Evolutionary conservation across 1,140 invertebrate genomes (phyloP).

Genomic region (Arctopsyche grandis): DNA sequence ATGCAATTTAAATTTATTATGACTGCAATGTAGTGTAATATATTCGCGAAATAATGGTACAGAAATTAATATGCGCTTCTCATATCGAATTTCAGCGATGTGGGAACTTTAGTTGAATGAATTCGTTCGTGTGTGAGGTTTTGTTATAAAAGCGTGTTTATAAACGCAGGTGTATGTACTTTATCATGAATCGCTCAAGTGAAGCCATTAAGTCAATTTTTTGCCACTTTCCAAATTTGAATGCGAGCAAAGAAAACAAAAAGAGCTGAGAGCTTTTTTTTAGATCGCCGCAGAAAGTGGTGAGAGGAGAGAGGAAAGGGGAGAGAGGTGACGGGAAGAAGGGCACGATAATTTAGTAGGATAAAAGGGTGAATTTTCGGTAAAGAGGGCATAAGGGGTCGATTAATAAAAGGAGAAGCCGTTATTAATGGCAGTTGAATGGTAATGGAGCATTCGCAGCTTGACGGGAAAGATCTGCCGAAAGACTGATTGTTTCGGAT

Average conservation of each 20-base stretch:
- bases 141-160: too few species aligned
- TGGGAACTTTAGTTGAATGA: too few species aligned
- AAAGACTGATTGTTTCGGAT: slow-evolving; percentile 29
- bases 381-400: slow-evolving; percentile 12
- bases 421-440: slow-evolving; percentile 25
- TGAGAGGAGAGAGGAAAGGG: background rate
- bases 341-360: background rate
- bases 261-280: background rate
- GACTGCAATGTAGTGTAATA: too few species aligned
- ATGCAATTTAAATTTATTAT: too few species aligned
- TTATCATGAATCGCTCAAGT: too few species aligned
- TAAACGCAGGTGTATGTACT: too few species aligned
- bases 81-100: too few species aligned
- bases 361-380: slow-evolving; percentile 8
- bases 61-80: too few species aligned
- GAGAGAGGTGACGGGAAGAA: background rate
- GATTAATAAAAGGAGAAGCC: slow-evolving; percentile 17
- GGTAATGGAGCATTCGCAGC: slow-evolving; percentile 26
- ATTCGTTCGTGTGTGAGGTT: too few species aligned
- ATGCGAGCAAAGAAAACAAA: slow-evolving; percentile 1
- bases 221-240: background rate
- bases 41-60: too few species aligned
- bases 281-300: too few species aligned
- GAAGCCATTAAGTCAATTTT: too few species aligned
- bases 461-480: slow-evolving; percentile 29